A percentile compares a stretch with the other conserved stretches of the same genome.
Evolutionary conservation across 2,888 invertebrate species (phyloP).

Genomic region (Lissonota sp.): DNA sequence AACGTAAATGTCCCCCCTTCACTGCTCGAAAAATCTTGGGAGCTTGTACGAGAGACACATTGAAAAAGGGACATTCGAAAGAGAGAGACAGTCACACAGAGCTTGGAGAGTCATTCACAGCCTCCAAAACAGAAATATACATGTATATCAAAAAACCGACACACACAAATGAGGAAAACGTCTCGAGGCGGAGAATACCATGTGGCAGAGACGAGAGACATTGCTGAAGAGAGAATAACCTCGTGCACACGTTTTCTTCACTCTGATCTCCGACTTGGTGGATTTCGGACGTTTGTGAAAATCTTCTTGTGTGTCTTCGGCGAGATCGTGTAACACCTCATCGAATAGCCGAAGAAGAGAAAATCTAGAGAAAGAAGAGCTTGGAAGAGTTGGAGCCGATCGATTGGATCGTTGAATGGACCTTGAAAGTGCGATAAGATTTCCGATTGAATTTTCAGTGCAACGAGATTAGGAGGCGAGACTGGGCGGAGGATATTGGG

Average conservation of each 20-base stretch:
- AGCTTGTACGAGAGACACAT: slow-evolving; percentile 35
- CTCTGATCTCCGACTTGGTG: slow-evolving; percentile 77
- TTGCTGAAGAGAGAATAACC: slow-evolving; percentile 68
- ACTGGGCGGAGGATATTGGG: neutral
- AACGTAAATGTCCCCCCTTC: slow-evolving; percentile 73
- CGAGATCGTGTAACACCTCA: neutral
- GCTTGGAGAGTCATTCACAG: slow-evolving; percentile 56
- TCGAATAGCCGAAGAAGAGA: neutral
- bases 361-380: neutral
- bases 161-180: slow-evolving; percentile 42
- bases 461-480: neutral
- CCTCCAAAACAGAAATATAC: slow-evolving; percentile 29
- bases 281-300: slow-evolving; percentile 74
- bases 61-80: slow-evolving; percentile 44
- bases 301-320: slow-evolving; percentile 30
- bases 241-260: slow-evolving; percentile 71
- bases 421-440: neutral
- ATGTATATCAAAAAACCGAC: slow-evolving; percentile 4
- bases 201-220: slow-evolving; percentile 71
- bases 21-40: slow-evolving; percentile 6
- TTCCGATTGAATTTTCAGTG: neutral
- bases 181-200: slow-evolving; percentile 62
- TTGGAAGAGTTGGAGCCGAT: neutral
- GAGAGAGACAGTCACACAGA: slow-evolving; percentile 22
- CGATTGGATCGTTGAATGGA: neutral